Base-by-base conservation (phyloP, 1,140 invertebrate genomes). In the Scaptodrosophila lebanonensis region DNA sequence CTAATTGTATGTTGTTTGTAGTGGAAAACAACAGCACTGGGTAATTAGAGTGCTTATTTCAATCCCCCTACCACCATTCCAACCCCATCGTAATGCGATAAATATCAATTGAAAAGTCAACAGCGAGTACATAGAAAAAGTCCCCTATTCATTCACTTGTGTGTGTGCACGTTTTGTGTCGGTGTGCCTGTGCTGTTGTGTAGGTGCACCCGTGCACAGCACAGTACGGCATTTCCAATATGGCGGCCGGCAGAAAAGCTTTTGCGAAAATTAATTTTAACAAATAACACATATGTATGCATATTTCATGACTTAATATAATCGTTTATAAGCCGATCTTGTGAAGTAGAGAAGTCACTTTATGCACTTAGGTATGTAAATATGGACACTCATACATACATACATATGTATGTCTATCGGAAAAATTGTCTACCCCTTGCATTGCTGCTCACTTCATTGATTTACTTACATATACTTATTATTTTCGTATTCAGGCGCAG, bases 391-490 rank as follows among this genome's bases (percentile, higher is more conserved):
- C 16, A 12, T 11, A 48, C 16, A 29, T 35, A 16, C 3, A 15
- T 38, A 38, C 5, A 38, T 36, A 33, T 11, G 12, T 47, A 30
- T 40, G n/a, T 1, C 9, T 18, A 35, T 13, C 5, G n/a, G n/a
- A n/a, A n/a, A n/a, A n/a, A 11, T n/a, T n/a, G 51, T 32, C 11
- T 43, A 29, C 30, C 7, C 15, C 16, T 6, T 35, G 32, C 50
- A 53, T 29, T 22, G 9, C 12, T 51, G n/a, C 1, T 16, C n/a
- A 12, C 8, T 38, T 8, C 8, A 9, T 13, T 36, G 13, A 13
- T 42, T 47, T 59, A 77, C 73, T 79, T 79, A 82, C 75, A 66
- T 67, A 38, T 56, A 69, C 48, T 66, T 38, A 12, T 32, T 44
- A 18, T 25, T 49, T 70, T 32, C 82, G 75, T 57, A 68, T 56